These are phyloP conservation scores for Lanius collurio DNA, from an alignment of 2,113 vertebrate genomes.

Conservation along the genomic window DNA sequence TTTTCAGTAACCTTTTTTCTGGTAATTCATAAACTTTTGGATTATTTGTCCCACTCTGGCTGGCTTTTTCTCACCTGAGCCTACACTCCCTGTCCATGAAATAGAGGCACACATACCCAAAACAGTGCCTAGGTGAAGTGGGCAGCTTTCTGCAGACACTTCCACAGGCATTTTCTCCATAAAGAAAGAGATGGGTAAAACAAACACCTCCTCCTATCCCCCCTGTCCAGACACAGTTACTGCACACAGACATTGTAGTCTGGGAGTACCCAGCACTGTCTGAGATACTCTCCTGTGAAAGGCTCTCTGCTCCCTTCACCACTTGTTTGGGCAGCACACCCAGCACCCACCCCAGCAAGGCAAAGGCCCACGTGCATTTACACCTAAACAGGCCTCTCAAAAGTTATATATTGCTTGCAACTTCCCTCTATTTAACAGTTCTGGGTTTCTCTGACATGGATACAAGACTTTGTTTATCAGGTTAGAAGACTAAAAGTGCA, in stretches of 20 bases:
- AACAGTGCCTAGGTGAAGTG: not conserved
- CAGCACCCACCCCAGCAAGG: not conserved
- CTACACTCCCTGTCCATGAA: not conserved
- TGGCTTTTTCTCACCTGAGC: not conserved
- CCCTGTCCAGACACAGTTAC: not conserved
- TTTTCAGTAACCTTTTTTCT: not conserved
- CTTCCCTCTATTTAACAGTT: not conserved
- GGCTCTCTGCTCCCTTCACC: not conserved
- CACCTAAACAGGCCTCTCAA: not conserved
- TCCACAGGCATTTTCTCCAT: not conserved
- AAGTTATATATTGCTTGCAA: rapidly evolving
- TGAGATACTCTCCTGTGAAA: not conserved
- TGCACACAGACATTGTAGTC: not conserved
- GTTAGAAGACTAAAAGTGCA: not conserved
- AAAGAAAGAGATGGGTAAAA: not conserved
- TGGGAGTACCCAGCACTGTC: not conserved
- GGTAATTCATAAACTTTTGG: not conserved
- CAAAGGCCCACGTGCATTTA: not conserved
- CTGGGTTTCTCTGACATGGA: not conserved
- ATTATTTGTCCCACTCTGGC: not conserved
- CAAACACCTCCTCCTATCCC: not conserved
- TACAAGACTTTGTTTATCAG: not conserved
- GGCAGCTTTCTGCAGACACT: not conserved
- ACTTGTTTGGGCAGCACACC: not conserved
- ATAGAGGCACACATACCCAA: not conserved